Evolutionary conservation across 2,797 vertebrate species (phyloP).

Genomic region (Tokudaia muenninki): DNA sequence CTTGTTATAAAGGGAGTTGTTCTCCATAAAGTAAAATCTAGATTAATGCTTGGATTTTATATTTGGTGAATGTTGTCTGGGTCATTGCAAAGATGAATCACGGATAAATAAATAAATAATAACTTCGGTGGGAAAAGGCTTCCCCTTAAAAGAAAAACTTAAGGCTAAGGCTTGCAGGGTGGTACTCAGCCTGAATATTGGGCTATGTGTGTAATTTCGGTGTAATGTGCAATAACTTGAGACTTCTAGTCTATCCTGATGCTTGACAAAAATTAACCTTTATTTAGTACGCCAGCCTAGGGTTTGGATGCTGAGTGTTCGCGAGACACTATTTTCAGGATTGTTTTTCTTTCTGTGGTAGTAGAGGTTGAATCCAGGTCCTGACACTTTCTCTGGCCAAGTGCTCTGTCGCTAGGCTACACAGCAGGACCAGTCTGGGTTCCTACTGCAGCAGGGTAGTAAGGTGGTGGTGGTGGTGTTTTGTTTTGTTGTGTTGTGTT

Average conservation of each 20-base stretch:
- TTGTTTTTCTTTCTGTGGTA: not conserved
- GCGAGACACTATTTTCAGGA: not conserved
- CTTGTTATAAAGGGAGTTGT: not conserved
- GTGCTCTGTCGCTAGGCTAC: not conserved
- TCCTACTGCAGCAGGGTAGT: not conserved
- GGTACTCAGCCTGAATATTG: not conserved
- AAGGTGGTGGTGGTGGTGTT: not conserved
- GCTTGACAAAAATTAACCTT: slow-evolving; percentile 26
- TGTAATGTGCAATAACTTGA: slow-evolving; percentile 33
- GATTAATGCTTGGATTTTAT: not conserved
- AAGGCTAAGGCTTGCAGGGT: slow-evolving; percentile 19
- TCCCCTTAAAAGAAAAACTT: not conserved
- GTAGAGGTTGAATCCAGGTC: not conserved
- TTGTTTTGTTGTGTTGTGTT: not conserved
- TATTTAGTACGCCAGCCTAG: not conserved
- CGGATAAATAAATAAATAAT: not conserved
- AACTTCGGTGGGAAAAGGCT: not conserved
- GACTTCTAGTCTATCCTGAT: slow-evolving; percentile 7
- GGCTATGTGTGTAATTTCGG: not conserved
- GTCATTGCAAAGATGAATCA: not conserved
- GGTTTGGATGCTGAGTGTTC: not conserved
- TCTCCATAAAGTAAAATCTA: slow-evolving; percentile 34
- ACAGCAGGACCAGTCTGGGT: not conserved
- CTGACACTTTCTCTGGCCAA: not conserved
- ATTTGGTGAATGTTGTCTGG: slow-evolving; percentile 19